Base-by-base conservation (phyloP, 2,888 invertebrate genomes). In the Drosophila austrosaltans region DNA sequence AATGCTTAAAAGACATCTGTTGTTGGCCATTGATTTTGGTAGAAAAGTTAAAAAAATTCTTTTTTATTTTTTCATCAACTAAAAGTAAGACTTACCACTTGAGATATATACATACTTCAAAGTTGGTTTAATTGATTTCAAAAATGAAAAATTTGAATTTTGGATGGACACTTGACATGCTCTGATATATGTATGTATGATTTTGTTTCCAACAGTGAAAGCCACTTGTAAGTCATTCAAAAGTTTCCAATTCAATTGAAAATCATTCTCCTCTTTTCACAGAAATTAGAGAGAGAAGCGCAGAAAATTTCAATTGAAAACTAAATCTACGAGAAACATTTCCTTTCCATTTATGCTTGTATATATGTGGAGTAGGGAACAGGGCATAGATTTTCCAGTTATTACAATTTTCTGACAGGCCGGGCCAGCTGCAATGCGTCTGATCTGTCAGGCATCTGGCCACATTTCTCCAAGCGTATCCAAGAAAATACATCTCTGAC, bases 1-100 rank as follows among this genome's bases (percentile, higher is more conserved):
- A 48, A 48, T 48, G 48, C 53, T 62, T 36, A 57, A 72, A 71
- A 71, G 72, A 72, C 72, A 72, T 76, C 69, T 78, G 79, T 70
- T 73, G 68, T 73, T 62, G 28, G 68, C 40, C 25, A 56, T 71
- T 69, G 64, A 74, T 61, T 69, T 75, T 56, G 59, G 40, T 57
- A 53, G 16, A 56, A 36, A 44, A n/a, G 8, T 6, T 2, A 10
- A 10, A 36, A 36, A 36, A 36, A 36, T 10, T 8, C 7, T 10
- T 36, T 36, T 36, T 39, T 42, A 58, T 42, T 25, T 16, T 53
- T 70, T 30, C 42, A 39, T n/a, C 22, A 22, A 22, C 10, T 25
- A 10, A 4, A 48, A 48, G 12, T 7, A 3, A 10, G 25, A 48
- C 7, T 20, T 32, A 5, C 25, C 10, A 32, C 42, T 59, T 42